phyloP scores from a whole-genome alignment of 2,888 invertebrate species.

The Platerodrilus igneus region DNA sequence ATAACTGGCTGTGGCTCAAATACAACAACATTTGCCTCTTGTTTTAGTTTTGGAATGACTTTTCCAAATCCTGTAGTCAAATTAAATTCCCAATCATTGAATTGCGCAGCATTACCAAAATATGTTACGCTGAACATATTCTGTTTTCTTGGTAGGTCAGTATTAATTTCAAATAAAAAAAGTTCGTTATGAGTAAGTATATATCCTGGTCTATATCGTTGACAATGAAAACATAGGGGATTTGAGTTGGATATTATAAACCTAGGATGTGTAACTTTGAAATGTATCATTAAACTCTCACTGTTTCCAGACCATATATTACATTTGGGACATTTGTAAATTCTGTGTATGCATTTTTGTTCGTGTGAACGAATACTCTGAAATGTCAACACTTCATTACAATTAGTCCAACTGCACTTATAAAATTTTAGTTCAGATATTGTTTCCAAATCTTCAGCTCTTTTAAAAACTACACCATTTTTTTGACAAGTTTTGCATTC shows the following conservation, averaged over 20 bases:
- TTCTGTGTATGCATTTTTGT: not conserved
- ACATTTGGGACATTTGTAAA: conserved; percentile 2
- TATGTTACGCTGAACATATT: too few relatives aligned
- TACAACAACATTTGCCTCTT: too few relatives aligned
- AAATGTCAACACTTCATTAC: not conserved
- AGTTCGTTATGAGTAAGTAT: not conserved
- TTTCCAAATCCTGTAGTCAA: too few relatives aligned
- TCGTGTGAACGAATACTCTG: not conserved
- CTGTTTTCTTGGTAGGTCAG: too few relatives aligned
- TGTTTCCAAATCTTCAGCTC: conserved; percentile 3
- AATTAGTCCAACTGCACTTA: conserved; percentile 1
- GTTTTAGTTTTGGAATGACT: too few relatives aligned
- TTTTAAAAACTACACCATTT: not conserved
- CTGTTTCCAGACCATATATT: not conserved
- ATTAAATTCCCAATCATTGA: too few relatives aligned
- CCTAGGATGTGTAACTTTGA: not conserved
- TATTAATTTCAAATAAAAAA: not conserved
- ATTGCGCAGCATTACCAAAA: too few relatives aligned
- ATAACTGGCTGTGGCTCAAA: too few relatives aligned
- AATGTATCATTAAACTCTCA: not conserved
- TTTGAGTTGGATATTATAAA: too few relatives aligned
- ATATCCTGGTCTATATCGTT: too few relatives aligned
- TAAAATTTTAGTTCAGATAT: not conserved
- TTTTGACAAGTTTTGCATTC: not conserved
- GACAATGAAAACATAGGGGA: too few relatives aligned